Evolutionary conservation across 37 sponge, comb jelly and placozoan species (phyloP), one percentile per base, ranked within the genome.

Genomic region (Oscarella lobularis): DNA sequence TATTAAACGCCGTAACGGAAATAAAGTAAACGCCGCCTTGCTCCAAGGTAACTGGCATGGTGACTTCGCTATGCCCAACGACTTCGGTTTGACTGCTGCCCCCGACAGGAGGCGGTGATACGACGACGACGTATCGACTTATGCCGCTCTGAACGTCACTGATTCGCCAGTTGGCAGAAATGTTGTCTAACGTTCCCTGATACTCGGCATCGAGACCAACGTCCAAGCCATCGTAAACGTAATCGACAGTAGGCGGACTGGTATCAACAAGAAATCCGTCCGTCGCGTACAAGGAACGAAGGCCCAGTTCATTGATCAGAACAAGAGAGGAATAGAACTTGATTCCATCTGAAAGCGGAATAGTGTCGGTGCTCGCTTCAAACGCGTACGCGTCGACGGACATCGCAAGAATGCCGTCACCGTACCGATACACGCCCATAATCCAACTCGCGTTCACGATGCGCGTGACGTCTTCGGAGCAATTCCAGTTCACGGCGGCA

Each of bases 291-390:
- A 79, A 33, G 32, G 48, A 66, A 39, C 69, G 73, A 72, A 82
- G 48, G 1, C 88, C 85, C 33, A 79, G 86, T 31, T 67, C 73
- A 67, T 87, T 91, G 37, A 70, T 78, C 0, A 38, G 41, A 35
- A 66, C 39, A 20, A 91, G 72, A 3, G 80, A 80, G 6, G 76
- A 72, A 36, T 78, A 77, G 41, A 86, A 83, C 0, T 34, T 38
- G 3, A 40, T 34, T 31, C 69, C 76, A 5, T 68, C 71, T 68
- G 5, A 4, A 32, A 68, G 6, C n/a, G n/a, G n/a, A 29, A 35
- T 14, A 32, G 31, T 14, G 5, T 4, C 6, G 5, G 31, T 4
- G 31, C 33, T 35, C 4, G 6, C 29, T 4, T 4, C 71, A 34
- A 5, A 32, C 31, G 71, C 31, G 6, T 30, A 29, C 71, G 31